Base-by-base conservation (phyloP, 2,113 vertebrate species). In the Solenodon paradoxus region DNA sequence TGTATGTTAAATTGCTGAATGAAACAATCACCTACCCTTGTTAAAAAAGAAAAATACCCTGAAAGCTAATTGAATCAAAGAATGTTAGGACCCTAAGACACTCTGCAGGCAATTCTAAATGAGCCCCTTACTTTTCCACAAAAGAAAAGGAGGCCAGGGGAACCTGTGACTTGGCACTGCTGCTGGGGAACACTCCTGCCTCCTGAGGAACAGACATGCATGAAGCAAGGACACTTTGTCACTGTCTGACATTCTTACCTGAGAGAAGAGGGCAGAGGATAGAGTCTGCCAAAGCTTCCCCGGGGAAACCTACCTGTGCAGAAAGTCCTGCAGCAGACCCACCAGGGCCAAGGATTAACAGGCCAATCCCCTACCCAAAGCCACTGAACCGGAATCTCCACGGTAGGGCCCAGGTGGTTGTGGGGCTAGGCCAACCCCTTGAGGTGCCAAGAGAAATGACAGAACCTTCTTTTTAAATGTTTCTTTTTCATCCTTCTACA, bases 11-110 rank as follows among this genome's bases (percentile, higher is more conserved):
- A 93, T 30, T 92, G 87, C 86, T 66, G 59, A 96, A 82, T 19
- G 38, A 96, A 96, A 97, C 0, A 97, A 91, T 92, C 72, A 68
- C 49, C 32, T 15, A 85, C 16, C 68, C 38, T 71, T 72, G 59
- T 59, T 80, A 55, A 96, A 77, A 91, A 97, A 61, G 92, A 71
- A 95, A 93, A 86, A n/a, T n/a, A n/a, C n/a, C n/a, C 38, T 84
- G 40, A 71, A 82, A 79, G 17, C 16, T 78, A 95, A 95, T 95
- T 88, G 92, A 81, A 75, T 61, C 74, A 92, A 90, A 61, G 55
- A 90, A 74, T 26, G 30, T 64, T 82, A 82, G 59, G n/a, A 40
- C 55, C 78, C 55, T 86, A 74, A 82, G 28, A 63, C 51, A 59
- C 45, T 78, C 57, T 57, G 45, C 64, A 79, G 32, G 40, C 22